Evolutionary conservation across 2,113 vertebrate genomes (phyloP), one percentile per base, ranked within the genome.

Genomic region (Strigops habroptila): DNA sequence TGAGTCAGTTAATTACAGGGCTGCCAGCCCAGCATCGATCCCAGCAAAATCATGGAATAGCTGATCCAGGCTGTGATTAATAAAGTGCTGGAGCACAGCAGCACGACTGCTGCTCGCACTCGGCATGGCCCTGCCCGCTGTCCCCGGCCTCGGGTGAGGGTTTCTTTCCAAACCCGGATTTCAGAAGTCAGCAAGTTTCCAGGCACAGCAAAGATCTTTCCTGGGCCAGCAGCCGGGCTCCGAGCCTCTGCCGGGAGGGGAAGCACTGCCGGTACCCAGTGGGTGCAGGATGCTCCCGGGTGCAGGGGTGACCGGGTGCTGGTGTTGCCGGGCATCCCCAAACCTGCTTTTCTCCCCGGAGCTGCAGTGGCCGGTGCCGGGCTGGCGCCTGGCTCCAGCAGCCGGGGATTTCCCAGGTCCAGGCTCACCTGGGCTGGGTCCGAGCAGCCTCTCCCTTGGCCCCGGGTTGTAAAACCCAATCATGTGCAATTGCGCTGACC

Each of bases 261-360:
- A 35, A 33, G n/a, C 1, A 1, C 1, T 1, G 70, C 57, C 1
- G 19, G n/a, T 10, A 8, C 41, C 63, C 1, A 0, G 46, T 1
- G 4, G 37, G 82, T 16, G 2, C 46, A 30, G 76, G 44, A 62
- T 0, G 11, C 3, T 39, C 22, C n/a, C 0, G 1, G 71, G 48
- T 6, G 21, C 2, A 0, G 14, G 18, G 49, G 10, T 43, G 30
- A 35, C 23, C 0, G 1, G 35, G 18, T 1, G 7, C 65, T 18
- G 18, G 27, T 0, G 9, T 37, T 6, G 21, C 31, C 0, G 6
- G 33, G 52, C 44, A 90, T 78, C 79, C 81, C 85, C 85, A 39
- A 52, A 82, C 9, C 73, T 33, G 63, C 68, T 37, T 60, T 46
- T 60, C 2, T 1, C 52, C 59, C 80, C 67, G 52, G 63, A 88